Evolutionary conservation across 2,113 vertebrate species (phyloP).

Genomic region (Pomatostomus ruficeps): DNA sequence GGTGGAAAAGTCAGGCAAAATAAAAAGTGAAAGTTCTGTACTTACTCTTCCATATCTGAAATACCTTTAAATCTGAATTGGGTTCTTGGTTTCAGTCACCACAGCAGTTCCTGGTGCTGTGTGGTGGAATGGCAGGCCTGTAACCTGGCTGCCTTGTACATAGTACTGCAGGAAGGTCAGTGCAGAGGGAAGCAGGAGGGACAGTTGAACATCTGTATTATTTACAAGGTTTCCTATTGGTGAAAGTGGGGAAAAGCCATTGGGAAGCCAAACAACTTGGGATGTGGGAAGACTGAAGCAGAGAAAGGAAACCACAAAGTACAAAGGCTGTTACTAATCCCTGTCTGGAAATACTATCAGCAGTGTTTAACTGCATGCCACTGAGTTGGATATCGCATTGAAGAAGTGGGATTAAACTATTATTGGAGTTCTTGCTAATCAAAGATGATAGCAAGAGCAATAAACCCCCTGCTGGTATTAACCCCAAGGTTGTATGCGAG

Average conservation of each 20-base stretch:
- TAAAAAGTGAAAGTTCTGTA: background rate
- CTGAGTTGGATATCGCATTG: background rate
- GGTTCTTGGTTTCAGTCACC: background rate
- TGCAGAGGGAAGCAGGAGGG: background rate
- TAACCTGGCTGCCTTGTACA: background rate
- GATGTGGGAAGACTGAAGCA: background rate
- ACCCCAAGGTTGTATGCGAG: background rate
- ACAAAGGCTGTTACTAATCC: background rate
- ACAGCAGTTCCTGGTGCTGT: background rate
- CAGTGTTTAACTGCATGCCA: background rate
- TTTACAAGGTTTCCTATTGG: background rate
- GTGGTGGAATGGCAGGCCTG: background rate
- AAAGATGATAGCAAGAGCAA: background rate
- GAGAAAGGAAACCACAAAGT: background rate
- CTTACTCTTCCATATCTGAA: background rate
- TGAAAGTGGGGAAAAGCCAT: background rate
- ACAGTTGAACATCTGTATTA: background rate
- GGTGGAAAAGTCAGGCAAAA: background rate
- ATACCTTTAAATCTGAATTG: background rate
- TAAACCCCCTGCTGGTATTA: rapidly evolving
- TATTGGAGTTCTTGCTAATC: background rate
- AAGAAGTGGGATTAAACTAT: background rate
- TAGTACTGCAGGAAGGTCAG: background rate
- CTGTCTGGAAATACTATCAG: background rate
- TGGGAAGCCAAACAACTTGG: background rate